These are phyloP conservation scores for Esperia sulphurella DNA, from an alignment of 2,888 invertebrate species.

Conservation along the genomic window DNA sequence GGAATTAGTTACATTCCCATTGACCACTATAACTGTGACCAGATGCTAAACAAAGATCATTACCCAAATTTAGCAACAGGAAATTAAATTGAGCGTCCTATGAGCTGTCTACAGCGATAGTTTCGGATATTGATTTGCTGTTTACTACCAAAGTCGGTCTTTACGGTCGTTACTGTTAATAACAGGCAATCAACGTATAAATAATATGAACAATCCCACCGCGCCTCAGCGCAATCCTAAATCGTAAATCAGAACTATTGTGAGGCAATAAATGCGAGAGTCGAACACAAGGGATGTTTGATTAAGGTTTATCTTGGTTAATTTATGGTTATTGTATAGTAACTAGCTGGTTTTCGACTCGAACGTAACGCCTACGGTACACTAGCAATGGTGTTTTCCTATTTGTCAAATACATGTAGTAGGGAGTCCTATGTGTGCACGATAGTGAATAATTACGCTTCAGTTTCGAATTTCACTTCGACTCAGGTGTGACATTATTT, in stretches of 20 bases:
- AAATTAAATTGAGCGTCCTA: constrained; percentile 29
- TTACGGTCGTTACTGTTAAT: constrained; percentile 3
- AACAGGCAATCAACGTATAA: constrained; percentile 26
- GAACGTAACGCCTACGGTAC: neutral
- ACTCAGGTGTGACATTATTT: constrained; percentile 9
- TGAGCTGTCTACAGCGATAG: constrained; percentile 17
- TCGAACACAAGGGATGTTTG: constrained; percentile 74
- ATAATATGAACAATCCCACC: constrained; percentile 56
- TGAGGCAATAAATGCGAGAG: constrained; percentile 69
- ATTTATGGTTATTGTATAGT: constrained; percentile 62
- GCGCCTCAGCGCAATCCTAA: constrained; percentile 49
- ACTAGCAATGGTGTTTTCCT: constrained; percentile 12
- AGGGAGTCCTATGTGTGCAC: constrained; percentile 6
- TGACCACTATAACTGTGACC: too few species aligned
- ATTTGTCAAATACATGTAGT: constrained; percentile 19
- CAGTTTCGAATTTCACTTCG: constrained; percentile 10
- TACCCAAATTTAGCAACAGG: constrained; percentile 25
- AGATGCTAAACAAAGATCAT: constrained; percentile 19
- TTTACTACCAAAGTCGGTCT: constrained; percentile 4
- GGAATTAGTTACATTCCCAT: too few species aligned
- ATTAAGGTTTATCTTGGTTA: constrained; percentile 75
- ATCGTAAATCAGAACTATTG: constrained; percentile 76
- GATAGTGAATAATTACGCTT: constrained; percentile 22
- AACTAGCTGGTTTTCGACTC: neutral
- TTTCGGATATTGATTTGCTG: constrained; percentile 18